phyloP scores from a whole-genome alignment of 2,888 invertebrate genomes.

The Lypha dubia region DNA sequence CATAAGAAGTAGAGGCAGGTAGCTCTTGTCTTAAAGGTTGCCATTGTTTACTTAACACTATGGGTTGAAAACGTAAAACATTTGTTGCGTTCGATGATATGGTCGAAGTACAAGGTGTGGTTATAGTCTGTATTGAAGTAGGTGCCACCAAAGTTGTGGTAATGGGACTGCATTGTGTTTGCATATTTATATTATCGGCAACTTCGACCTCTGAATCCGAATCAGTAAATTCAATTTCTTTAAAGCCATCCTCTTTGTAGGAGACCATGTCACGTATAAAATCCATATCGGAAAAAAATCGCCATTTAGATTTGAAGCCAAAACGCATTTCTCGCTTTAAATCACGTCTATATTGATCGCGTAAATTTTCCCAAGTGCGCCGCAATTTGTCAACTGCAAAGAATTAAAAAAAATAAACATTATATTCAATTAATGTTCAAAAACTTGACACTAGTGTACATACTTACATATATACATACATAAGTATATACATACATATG shows the following conservation, averaged over 20 bases:
- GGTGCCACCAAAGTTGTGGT: slow-evolving; percentile 12
- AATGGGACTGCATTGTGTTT: slow-evolving; percentile 15
- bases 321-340: slow-evolving; percentile 71
- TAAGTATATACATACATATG: no score
- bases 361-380: slow-evolving; percentile 75
- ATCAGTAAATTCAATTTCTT: slow-evolving; percentile 48
- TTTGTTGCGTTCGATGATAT: slow-evolving; percentile 1
- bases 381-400: slow-evolving; percentile 72
- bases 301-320: slow-evolving; percentile 74
- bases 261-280: slow-evolving; percentile 72
- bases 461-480: no score
- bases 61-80: slow-evolving; percentile 52
- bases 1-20: background rate
- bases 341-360: slow-evolving; percentile 76
- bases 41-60: slow-evolving; percentile 63
- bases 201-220: slow-evolving; percentile 62
- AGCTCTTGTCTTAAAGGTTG: background rate
- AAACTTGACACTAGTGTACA: no score
- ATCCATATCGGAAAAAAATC: slow-evolving; percentile 74
- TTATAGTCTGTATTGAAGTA: slow-evolving; percentile 15
- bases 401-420: background rate
- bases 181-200: slow-evolving; percentile 28
- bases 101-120: background rate
- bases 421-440: no score
- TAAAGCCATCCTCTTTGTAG: slow-evolving; percentile 57